Evolutionary conservation across 1,140 invertebrate genomes (phyloP), one percentile per base, ranked within the genome.

Genomic region (Dryas iulia): DNA sequence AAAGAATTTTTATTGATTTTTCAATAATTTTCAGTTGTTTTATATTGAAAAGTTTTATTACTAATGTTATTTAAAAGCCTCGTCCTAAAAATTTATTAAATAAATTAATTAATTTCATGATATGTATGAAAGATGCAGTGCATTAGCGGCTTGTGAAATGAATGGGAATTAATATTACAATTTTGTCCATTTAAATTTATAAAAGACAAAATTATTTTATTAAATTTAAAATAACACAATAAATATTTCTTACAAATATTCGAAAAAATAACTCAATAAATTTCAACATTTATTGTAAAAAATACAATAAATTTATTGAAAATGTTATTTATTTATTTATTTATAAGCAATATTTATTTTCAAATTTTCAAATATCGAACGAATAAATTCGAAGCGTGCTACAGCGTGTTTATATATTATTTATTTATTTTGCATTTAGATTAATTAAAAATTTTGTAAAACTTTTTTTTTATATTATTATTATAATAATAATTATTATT

Each of bases 361-460:
- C 2, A 47, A 47, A 47, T 21, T n/a, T n/a, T 47, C 6, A 1
- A 47, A 47, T 8, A 14, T 47, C 18, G 39, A 47, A 28, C 26
- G n/a, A n/a, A n/a, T n/a, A n/a, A n/a, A n/a, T 28, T 6, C 26
- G 26, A 63, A 56, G 52, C 61, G 52, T 54, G 61, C 60, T 63
- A 54, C 5, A 54, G 61, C 61, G 61, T 63, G 61, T 54, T 63
- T 30, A 53, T 26, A 28, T 61, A n/a, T 53, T 24, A 56, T 56
- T 63, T 54, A 54, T 63, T 63, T 54, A 31, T 31, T 54, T 63
- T 31, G 60, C 60, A 25, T 62, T 62, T 54, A 62, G 14, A 62
- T 62, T 59, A 14, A 10, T 31, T 31, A 59, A 59, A 21, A 30
- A 53, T 21, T 47, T 47, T 47, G 39, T 47, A 18, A n/a, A 21